Base-by-base conservation (phyloP, 2,113 vertebrate species). In the Corythornis vintsioides region DNA sequence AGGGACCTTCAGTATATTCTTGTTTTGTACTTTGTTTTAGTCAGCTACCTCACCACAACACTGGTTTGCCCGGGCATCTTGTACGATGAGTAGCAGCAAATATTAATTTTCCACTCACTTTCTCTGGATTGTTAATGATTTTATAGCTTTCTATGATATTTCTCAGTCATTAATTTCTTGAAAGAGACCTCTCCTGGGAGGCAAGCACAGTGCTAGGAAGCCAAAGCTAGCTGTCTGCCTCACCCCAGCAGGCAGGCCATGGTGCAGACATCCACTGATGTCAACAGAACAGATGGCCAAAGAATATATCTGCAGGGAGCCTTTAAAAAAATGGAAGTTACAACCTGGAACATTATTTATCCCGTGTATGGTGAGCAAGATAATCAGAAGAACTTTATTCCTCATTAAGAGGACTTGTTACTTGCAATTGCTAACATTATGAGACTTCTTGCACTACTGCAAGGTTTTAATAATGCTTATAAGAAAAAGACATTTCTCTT, bases 271-370 rank as follows among this genome's bases (percentile, higher is more conserved):
- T 47, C 48, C 70, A n/a, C 64, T 84, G 60, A 26, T 40, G 29
- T 40, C 57, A 77, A 81, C 56, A 55, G 76, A 92, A 67, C 73
- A 93, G 93, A 81, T 86, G 92, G 81, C 59, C n/a, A 22, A 84
- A 66, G 24, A 56, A 26, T 55, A 8, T 57, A 7, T 21, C 93
- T 78, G n/a, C 56, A 26, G 81, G 77, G 70, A 89, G 61, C 70
- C 76, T 90, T 88, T 84, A 55, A 86, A 81, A 86, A 86, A 78
- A 67, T 67, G 61, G 29, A 92, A 93, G 75, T 40, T 26, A 28
- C 31, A 67, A 52, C 85, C 80, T 83, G 26, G 56, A 43, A 29
- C 13, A 21, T 86, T 71, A 69, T 70, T 91, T 78, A n/a, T 74
- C 15, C n/a, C 35, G 22, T 90, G 22, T 19, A 48, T 35, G 18